phyloP scores from a whole-genome alignment of 2,113 vertebrate species.

The Pachycephala philippinensis region DNA sequence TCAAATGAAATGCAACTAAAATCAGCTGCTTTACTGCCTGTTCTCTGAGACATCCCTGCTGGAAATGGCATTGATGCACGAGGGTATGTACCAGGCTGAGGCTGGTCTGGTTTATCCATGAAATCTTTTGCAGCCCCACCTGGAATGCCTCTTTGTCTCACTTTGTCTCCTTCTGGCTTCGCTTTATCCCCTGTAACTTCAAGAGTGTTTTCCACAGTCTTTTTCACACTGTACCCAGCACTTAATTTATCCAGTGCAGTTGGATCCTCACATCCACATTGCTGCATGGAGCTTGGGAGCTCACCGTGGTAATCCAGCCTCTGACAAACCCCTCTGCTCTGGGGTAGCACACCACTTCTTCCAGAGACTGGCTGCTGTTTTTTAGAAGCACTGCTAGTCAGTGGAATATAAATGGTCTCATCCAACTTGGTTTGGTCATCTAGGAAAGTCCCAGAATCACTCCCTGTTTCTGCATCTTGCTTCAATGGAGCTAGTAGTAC shows the following conservation, averaged over 20 bases:
- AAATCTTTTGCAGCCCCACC: not conserved
- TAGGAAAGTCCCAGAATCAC: slow-evolving; percentile 46
- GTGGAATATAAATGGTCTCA: slow-evolving; percentile 73
- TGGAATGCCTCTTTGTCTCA: slow-evolving; percentile 42
- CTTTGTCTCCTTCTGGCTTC: slow-evolving; percentile 1
- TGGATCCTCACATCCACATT: not conserved
- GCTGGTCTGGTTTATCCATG: not conserved
- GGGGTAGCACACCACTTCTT: not conserved
- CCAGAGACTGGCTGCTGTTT: not conserved
- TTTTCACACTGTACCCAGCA: not conserved
- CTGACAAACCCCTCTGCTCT: not conserved
- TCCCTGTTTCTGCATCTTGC: slow-evolving; percentile 23
- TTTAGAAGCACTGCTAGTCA: slow-evolving; percentile 66
- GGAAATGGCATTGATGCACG: not conserved
- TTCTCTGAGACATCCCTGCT: not conserved
- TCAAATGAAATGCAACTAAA: slow-evolving; percentile 69
- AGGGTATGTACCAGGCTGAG: not conserved
- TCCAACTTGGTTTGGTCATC: slow-evolving; percentile 53
- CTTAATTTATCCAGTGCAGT: not conserved
- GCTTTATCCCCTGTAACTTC: not conserved
- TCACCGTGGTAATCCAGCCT: not conserved
- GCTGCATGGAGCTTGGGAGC: not conserved
- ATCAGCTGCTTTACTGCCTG: not conserved
- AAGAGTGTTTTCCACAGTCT: not conserved
- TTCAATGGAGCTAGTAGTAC: not conserved